Evolutionary conservation across 1,140 invertebrate species (phyloP).

Genomic region (Formica selysi): DNA sequence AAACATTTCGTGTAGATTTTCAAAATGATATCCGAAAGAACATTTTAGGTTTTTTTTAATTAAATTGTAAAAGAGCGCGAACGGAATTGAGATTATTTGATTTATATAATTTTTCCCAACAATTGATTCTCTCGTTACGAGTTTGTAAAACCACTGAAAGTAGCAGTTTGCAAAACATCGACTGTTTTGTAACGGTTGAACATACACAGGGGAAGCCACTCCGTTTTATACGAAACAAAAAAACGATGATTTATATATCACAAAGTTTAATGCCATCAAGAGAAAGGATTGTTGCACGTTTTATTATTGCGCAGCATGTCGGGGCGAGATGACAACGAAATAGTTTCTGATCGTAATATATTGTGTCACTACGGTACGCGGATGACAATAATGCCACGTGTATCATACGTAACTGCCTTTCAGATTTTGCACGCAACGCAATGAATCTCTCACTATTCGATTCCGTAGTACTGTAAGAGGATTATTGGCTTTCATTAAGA

Average conservation of each 20-base stretch:
- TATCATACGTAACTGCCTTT: constrained; percentile 29
- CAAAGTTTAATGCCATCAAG: constrained; percentile 30
- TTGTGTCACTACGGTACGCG: not conserved
- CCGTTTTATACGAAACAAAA: not conserved
- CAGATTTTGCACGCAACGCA: not conserved
- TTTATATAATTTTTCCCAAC: not conserved
- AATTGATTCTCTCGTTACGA: not conserved
- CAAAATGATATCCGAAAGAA: not conserved
- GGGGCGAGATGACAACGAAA: not conserved
- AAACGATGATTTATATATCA: constrained; percentile 25
- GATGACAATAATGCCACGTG: constrained; percentile 15
- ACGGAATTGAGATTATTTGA: not conserved
- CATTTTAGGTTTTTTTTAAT: not conserved
- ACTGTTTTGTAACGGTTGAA: not conserved
- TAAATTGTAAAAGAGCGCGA: not conserved
- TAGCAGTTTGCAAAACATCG: not conserved
- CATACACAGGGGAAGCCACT: not conserved
- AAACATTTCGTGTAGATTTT: not conserved
- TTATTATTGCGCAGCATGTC: constrained; percentile 36
- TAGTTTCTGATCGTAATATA: constrained; percentile 37
- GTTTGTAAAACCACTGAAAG: not conserved
- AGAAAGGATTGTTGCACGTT: constrained; percentile 11
- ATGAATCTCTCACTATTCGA: constrained; percentile 15
- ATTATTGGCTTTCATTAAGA: constrained; percentile 6
- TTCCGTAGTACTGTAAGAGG: not conserved